These are phyloP conservation scores for Helicorthomorpha holstii DNA, from an alignment of 1,140 invertebrate genomes.

Conservation along the genomic window DNA sequence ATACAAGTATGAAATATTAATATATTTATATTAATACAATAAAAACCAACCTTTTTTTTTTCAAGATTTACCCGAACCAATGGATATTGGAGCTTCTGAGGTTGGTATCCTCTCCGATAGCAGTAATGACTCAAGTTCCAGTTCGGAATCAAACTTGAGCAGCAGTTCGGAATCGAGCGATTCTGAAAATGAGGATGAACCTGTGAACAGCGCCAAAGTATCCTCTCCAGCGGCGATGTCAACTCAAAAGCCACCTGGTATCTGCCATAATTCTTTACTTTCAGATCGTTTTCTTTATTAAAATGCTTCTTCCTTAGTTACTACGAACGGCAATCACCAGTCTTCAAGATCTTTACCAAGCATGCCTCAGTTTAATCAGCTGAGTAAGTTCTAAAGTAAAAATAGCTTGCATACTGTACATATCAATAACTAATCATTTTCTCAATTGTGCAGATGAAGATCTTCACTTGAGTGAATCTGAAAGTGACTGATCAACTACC, in stretches of 20 bases:
- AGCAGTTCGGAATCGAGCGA: constrained; percentile 26
- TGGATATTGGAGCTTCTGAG: constrained; percentile 9
- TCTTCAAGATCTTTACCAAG: constrained; percentile 6
- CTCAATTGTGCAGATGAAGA: constrained; percentile 38
- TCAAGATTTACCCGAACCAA: no score
- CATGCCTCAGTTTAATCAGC: constrained; percentile 16
- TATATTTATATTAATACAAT: no score
- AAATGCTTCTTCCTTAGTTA: no score
- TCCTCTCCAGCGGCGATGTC: no score
- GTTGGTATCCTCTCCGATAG: constrained; percentile 19
- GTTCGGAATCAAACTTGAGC: constrained; percentile 18
- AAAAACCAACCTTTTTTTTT: no score
- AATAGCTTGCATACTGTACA: no score
- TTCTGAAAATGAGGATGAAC: constrained; percentile 17
- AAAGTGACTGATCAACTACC: constrained; percentile 27
- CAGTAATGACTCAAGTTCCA: constrained; percentile 17
- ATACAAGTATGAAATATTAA: no score
- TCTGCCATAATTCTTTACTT: no score
- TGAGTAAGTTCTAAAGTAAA: no score
- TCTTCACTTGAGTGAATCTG: constrained; percentile 56
- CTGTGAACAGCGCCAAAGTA: no score
- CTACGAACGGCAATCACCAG: background rate
- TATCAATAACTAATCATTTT: constrained; percentile 10
- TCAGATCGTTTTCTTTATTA: no score
- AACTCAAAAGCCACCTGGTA: no score